Percentiles rank a stretch among this genome's conserved stretches.
Conservation (phyloP, 2,888 invertebrate species). For the Lumbricus terrestris region DNA sequence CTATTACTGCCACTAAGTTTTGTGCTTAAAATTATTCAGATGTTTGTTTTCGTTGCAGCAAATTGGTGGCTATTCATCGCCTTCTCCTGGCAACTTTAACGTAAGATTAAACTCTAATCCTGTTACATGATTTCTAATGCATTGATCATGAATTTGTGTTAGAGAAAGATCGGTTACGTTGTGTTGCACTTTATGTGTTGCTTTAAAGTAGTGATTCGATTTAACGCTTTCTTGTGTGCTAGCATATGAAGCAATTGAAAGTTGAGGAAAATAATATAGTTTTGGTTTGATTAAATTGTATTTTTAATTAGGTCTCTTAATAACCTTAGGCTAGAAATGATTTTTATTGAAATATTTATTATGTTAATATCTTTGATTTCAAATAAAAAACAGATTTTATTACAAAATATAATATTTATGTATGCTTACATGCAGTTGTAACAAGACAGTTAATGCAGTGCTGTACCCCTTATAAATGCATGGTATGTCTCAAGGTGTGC, state of each 20-base stretch:
- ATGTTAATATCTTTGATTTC: not conserved
- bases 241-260: not conserved
- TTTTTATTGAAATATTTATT: not conserved
- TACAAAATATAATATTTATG: not conserved
- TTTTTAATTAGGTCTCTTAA: not conserved
- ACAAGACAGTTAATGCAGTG: not conserved
- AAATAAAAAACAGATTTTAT: not conserved
- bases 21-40: not conserved
- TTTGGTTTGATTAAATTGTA: not conserved
- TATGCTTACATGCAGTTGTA: not conserved
- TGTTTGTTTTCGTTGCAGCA: conserved; percentile 22
- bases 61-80: conserved; percentile 81
- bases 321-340: not conserved
- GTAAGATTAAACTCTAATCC: conserved; percentile 58
- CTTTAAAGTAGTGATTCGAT: too few relatives aligned
- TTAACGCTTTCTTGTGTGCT: not conserved
- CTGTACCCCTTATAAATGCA: not conserved
- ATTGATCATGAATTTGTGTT: not conserved
- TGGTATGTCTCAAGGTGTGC: not conserved
- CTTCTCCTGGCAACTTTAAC: conserved; percentile 92
- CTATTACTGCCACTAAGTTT: not conserved
- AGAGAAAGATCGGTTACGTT: not conserved
- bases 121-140: not conserved
- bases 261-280: not conserved
- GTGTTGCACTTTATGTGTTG: not conserved